Conservation (phyloP, 2,888 invertebrate species). For the Doris montereyensis region DNA sequence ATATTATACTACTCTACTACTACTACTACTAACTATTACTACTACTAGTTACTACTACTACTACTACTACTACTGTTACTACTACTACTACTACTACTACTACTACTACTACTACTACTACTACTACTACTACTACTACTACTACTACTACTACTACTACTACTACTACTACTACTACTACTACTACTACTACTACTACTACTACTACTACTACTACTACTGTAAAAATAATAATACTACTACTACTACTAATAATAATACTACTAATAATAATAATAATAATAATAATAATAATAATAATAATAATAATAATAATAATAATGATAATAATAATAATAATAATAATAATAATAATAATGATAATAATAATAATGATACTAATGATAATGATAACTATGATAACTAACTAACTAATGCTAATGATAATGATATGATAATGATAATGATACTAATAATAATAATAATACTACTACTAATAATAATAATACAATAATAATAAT, state of each 20-base stretch:
- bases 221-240: background rate
- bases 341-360: background rate
- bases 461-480: background rate
- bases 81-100: background rate
- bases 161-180: background rate
- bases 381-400: background rate
- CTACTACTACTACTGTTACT: no score
- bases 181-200: background rate
- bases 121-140: background rate
- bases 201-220: background rate
- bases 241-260: background rate
- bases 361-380: slow-evolving; percentile 1
- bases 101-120: background rate
- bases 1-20: no score
- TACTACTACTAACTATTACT: no score
- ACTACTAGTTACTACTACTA: no score
- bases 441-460: background rate
- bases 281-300: slow-evolving; percentile 1
- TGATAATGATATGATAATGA: background rate
- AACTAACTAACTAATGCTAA: background rate
- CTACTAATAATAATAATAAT: background rate
- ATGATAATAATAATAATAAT: slow-evolving; percentile 3
- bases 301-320: slow-evolving; percentile 1
- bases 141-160: background rate
- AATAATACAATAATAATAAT: background rate